Evolutionary conservation across 2,797 vertebrate species (phyloP).

Genomic region (Xenopus petersii): DNA sequence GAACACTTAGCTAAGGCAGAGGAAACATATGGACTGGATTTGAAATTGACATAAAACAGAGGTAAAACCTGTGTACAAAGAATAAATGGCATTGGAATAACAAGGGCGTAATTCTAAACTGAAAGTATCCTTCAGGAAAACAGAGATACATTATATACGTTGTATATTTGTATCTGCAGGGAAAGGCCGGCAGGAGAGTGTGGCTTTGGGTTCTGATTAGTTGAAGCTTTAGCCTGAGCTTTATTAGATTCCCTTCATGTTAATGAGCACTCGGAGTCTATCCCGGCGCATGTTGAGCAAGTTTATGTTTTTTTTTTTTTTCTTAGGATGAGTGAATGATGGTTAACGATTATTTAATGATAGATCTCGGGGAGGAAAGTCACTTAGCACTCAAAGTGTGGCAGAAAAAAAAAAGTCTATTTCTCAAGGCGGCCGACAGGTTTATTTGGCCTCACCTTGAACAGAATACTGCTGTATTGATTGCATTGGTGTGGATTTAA

Average conservation of each 20-base stretch:
- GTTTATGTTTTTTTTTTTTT: constrained; percentile 61
- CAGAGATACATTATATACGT: too few species aligned
- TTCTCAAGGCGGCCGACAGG: constrained; percentile 69
- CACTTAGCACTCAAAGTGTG: constrained; percentile 65
- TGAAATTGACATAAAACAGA: too few species aligned
- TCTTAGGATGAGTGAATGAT: constrained; percentile 66
- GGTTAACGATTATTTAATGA: constrained; percentile 71
- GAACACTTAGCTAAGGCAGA: too few species aligned
- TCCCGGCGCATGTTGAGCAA: constrained; percentile 49
- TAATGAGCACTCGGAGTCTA: constrained; percentile 58
- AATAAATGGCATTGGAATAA: too few species aligned
- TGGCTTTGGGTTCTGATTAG: rapidly evolving
- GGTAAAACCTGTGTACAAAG: too few species aligned
- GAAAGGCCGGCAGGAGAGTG: neutral
- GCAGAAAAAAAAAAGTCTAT: constrained; percentile 58
- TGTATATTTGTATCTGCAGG: too few species aligned
- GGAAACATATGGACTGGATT: too few species aligned
- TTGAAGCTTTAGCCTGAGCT: constrained; percentile 1
- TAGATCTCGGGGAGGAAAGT: constrained; percentile 64
- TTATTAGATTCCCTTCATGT: constrained; percentile 41
- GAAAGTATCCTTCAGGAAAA: too few species aligned
- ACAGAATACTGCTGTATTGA: constrained; percentile 65
- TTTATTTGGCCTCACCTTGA: constrained; percentile 75
- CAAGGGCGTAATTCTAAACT: too few species aligned
- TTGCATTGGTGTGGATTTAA: constrained; percentile 67